phyloP scores from a whole-genome alignment of 2,797 vertebrate species.

The Chaetodon trifasciatus region DNA sequence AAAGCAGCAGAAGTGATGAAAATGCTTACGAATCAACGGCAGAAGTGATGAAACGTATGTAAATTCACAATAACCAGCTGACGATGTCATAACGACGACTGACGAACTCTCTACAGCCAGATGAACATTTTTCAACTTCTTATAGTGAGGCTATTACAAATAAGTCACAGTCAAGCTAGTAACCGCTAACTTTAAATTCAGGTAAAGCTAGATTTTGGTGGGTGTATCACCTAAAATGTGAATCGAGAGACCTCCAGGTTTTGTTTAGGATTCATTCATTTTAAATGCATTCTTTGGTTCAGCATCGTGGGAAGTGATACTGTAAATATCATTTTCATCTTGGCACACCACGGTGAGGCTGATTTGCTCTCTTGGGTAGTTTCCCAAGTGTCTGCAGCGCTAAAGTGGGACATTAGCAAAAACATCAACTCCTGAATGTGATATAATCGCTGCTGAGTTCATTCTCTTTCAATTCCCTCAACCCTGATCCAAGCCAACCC shows the following conservation, averaged over 20 bases:
- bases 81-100: too few species aligned
- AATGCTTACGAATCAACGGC: too few species aligned
- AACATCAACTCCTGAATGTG: conserved; percentile 25
- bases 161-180: neutral
- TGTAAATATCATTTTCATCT: conserved; percentile 21
- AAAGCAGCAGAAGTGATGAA: too few species aligned
- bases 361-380: conserved; percentile 24
- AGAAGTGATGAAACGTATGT: too few species aligned
- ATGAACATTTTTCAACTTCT: too few species aligned
- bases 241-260: neutral
- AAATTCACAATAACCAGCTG: too few species aligned
- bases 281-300: neutral
- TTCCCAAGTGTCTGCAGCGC: conserved; percentile 10
- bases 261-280: neutral
- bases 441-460: conserved; percentile 25
- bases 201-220: too few species aligned
- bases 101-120: too few species aligned
- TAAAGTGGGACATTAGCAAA: conserved; percentile 42
- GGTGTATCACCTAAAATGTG: neutral
- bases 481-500: neutral
- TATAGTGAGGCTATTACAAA: neutral
- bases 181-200: neutral
- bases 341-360: conserved; percentile 24
- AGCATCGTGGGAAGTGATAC: conserved; percentile 12
- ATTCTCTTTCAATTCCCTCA: conserved; percentile 21